Evolutionary conservation across 2,888 invertebrate species (phyloP).

Genomic region (Melanotus villosus): DNA sequence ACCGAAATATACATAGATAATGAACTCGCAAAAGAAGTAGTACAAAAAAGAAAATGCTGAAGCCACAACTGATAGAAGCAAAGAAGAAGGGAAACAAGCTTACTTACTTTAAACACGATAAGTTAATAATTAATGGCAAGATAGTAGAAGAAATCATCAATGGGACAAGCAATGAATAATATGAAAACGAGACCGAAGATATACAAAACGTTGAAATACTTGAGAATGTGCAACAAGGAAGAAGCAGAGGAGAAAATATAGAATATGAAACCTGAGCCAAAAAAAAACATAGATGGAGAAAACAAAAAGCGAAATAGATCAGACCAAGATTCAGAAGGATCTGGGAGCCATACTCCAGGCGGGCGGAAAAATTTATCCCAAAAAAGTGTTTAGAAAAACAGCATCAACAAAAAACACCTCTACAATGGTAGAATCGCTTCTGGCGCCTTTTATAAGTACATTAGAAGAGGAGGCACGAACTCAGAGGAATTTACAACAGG

Average conservation of each 20-base stretch:
- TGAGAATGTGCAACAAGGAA: neutral
- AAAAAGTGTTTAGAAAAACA: neutral
- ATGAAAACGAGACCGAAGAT: neutral
- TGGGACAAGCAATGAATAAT: neutral
- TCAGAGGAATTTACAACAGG: neutral
- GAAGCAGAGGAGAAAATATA: neutral
- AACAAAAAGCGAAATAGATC: neutral
- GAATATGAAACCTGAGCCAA: neutral
- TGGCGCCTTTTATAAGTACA: neutral
- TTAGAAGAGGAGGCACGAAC: neutral
- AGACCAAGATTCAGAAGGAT: constrained; percentile 3
- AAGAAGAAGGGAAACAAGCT: neutral
- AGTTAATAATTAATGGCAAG: constrained; percentile 5
- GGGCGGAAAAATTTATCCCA: too few relatives aligned
- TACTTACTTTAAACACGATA: neutral
- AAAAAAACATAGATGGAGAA: neutral
- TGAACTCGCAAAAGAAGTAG: neutral
- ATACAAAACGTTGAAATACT: neutral
- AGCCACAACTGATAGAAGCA: neutral
- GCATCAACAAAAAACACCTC: neutral
- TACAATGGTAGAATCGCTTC: neutral
- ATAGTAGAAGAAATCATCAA: neutral
- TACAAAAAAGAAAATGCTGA: neutral
- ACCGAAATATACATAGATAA: neutral
- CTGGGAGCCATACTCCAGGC: neutral